Evolutionary conservation across 2,113 vertebrate species (phyloP).

Genomic region (Protomyctophum bolini): DNA sequence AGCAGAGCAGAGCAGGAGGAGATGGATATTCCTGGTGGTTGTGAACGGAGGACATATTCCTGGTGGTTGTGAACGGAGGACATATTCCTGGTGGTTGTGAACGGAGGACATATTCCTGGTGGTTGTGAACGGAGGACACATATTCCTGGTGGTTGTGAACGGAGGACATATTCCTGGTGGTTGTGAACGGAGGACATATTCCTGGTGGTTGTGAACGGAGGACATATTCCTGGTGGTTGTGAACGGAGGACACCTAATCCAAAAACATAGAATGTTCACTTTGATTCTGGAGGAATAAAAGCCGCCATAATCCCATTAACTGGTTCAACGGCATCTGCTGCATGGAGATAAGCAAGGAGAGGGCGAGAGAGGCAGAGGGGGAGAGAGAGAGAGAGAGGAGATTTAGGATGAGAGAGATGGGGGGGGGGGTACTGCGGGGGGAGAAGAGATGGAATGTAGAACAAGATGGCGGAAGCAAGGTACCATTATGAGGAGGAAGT

Average conservation of each 20-base stretch:
- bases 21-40: conserved; percentile 44
- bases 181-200: no score
- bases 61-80: conserved; percentile 53
- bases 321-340: conserved; percentile 61
- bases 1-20: conserved; percentile 1
- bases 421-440: not conserved
- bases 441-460: not conserved
- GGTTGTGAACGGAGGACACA: conserved; percentile 53
- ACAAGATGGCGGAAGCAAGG: not conserved
- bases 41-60: conserved; percentile 52
- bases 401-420: no score
- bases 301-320: conserved; percentile 62
- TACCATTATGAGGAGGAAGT: no score
- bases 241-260: conserved; percentile 64
- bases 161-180: conserved; percentile 46
- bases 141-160: conserved; percentile 67
- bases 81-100: no score
- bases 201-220: conserved; percentile 38
- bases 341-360: conserved; percentile 53
- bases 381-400: not conserved
- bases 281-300: conserved; percentile 62
- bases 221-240: no score
- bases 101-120: conserved; percentile 55
- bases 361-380: not conserved
- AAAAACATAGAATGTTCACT: conserved; percentile 46